Base-by-base conservation (phyloP, 2,797 vertebrate species). In the Takifugu rubripes region DNA sequence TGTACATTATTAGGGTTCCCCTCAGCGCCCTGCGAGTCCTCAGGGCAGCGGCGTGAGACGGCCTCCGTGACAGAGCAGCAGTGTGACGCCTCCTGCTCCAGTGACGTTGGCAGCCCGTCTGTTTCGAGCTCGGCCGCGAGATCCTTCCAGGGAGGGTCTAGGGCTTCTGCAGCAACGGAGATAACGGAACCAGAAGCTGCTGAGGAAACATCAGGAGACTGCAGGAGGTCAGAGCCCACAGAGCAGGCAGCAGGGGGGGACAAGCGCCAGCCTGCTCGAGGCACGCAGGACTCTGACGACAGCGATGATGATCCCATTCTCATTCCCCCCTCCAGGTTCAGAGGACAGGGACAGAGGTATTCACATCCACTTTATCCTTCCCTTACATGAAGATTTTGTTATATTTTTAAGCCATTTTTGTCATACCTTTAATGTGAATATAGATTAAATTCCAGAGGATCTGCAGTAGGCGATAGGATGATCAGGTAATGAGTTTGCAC, bases 391-490 rank as follows among this genome's bases (percentile, higher is more conserved):
- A 40, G 2, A 31, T 56, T 5, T 54, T 43, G 31, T 58, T 56
- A 3, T n/a, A 9, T n/a, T 46, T 46, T 5, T 46, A 40, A 40
- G 11, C 17, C 21, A 47, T 26, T 26, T 70, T 80, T 74, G 50
- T 75, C 59, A 71, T 90, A 88, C 87, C 85, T 91, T 77, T 42
- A 72, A 75, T 68, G 72, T 72, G 72, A 77, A 76, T 84, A 75
- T 94, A 97, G 94, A 95, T 94, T 93, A 93, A 95, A 92, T 97
- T 91, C 94, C 94, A 94, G 95, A 95, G 95, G 95, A 92, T 95
- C 96, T 84, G 92, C 96, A 82, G 90, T 98, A 94, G 95, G 95
- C 91, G 96, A 97, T 96, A 98, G 97, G 91, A 96, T 98, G 94
- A 97, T 95, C 92, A 98, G 97, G 97, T 99, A 99, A 96, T 84